phyloP scores from a whole-genome alignment of 1,140 invertebrate genomes.

The Diabrotica virgifera region DNA sequence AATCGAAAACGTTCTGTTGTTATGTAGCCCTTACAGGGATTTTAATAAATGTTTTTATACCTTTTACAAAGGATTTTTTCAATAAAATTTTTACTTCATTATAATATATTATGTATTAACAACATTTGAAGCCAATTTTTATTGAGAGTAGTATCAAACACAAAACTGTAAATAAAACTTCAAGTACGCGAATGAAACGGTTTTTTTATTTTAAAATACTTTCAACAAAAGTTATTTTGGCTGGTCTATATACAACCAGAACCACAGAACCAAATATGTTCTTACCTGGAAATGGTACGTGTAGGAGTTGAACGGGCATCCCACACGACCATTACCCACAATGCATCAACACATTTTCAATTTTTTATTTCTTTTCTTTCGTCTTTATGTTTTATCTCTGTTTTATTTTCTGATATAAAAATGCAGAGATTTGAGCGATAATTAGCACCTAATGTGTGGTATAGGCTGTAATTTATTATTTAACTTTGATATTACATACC shows the following conservation, averaged over 20 bases:
- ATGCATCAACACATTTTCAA: conserved; percentile 1
- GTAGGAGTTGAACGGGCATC: background rate
- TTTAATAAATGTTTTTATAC: too few relatives aligned
- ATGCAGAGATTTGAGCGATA: background rate
- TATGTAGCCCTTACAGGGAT: too few relatives aligned
- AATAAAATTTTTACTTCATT: too few relatives aligned
- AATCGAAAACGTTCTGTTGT: too few relatives aligned
- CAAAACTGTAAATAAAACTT: too few relatives aligned
- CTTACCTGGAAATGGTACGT: background rate
- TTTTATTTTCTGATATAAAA: background rate
- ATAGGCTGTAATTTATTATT: background rate
- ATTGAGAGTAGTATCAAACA: too few relatives aligned
- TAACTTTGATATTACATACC: background rate
- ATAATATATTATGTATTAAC: too few relatives aligned
- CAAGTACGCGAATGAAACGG: too few relatives aligned
- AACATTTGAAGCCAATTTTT: too few relatives aligned
- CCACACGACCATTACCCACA: background rate
- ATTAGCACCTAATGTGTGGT: background rate
- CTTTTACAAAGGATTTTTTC: too few relatives aligned
- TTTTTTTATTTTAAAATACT: too few relatives aligned
- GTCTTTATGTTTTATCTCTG: background rate
- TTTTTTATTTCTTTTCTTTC: background rate
- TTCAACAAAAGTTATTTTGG: too few relatives aligned
- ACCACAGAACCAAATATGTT: background rate
- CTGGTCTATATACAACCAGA: background rate